Percentiles rank a stretch among this genome's conserved stretches.
These are phyloP conservation scores for Urocitellus parryii DNA, from an alignment of 2,113 vertebrate species.

Conservation along the genomic window DNA sequence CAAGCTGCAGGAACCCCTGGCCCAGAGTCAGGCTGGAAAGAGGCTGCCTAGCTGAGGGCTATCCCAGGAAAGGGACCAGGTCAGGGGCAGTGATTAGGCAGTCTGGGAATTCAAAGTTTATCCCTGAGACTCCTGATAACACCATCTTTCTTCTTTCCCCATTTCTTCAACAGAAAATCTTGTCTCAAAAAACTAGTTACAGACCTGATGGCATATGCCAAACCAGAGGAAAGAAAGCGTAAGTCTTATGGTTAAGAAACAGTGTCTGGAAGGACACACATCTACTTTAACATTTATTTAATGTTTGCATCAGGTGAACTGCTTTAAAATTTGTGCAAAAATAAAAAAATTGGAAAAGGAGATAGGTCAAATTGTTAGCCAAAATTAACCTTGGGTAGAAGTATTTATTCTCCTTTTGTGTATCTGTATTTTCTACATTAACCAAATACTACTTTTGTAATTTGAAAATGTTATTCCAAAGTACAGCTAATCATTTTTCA, in stretches of 20 bases:
- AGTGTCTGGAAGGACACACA: background rate
- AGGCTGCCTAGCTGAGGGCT: background rate
- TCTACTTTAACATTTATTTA: constrained; percentile 1
- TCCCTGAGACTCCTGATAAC: background rate
- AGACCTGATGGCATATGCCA: background rate
- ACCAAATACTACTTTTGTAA: constrained; percentile 39
- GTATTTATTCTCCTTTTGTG: constrained; percentile 52
- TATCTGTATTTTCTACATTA: constrained; percentile 45
- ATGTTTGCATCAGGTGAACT: constrained; percentile 7
- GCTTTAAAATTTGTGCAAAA: constrained; percentile 29
- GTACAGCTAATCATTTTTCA: constrained; percentile 50
- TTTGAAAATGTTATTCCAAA: constrained; percentile 59
- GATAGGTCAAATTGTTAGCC: constrained; percentile 36
- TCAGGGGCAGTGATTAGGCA: background rate
- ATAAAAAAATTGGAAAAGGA: constrained; percentile 16
- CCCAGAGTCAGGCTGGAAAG: background rate
- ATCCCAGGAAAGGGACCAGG: background rate
- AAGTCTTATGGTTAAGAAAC: constrained; percentile 20
- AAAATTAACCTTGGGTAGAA: constrained; percentile 6
- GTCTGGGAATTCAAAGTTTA: background rate
- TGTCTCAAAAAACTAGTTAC: background rate
- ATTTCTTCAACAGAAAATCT: constrained; percentile 6
- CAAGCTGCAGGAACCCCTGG: background rate
- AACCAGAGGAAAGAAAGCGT: background rate
- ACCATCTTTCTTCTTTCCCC: background rate